A percentile compares a stretch with the other conserved stretches of the same genome.
Evolutionary conservation across 1,140 invertebrate species (phyloP).

Genomic region (Drosophila mauritiana): DNA sequence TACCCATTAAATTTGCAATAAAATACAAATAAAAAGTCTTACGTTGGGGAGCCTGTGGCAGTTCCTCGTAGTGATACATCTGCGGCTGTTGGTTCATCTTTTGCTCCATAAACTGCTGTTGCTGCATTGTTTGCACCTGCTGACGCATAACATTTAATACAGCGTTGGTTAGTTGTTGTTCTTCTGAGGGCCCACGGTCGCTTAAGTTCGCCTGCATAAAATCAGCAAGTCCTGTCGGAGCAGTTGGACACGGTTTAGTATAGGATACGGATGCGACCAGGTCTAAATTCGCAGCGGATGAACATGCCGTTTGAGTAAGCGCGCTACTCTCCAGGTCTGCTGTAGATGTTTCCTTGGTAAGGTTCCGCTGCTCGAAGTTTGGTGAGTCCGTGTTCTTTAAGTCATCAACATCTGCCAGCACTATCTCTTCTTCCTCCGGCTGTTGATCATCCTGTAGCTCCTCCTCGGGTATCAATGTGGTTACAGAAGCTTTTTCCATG

Average conservation of each 20-base stretch:
- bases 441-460: constrained; percentile 3
- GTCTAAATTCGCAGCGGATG: background rate
- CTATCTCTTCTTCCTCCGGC: background rate
- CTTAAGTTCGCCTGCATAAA: background rate
- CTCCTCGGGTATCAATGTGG: constrained; percentile 49
- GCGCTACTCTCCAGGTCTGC: constrained; percentile 32
- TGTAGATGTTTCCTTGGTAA: constrained; percentile 57
- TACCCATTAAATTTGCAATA: background rate
- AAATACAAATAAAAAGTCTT: background rate
- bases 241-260: background rate
- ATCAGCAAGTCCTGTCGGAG: background rate
- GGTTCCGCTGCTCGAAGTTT: background rate
- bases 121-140: constrained; percentile 29
- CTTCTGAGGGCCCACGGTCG: background rate
- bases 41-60: constrained; percentile 6
- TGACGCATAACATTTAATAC: constrained; percentile 36
- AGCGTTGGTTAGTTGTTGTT: constrained; percentile 15
- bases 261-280: background rate
- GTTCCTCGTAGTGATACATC: constrained; percentile 18
- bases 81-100: constrained; percentile 13
- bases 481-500: constrained; percentile 35
- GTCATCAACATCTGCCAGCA: background rate
- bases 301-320: background rate
- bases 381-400: constrained; percentile 40
- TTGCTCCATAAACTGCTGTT: constrained; percentile 18